A percentile compares a stretch with the other conserved stretches of the same genome.
Evolutionary conservation across 2,888 invertebrate genomes (phyloP).

Genomic region (Harmothoe impar): DNA sequence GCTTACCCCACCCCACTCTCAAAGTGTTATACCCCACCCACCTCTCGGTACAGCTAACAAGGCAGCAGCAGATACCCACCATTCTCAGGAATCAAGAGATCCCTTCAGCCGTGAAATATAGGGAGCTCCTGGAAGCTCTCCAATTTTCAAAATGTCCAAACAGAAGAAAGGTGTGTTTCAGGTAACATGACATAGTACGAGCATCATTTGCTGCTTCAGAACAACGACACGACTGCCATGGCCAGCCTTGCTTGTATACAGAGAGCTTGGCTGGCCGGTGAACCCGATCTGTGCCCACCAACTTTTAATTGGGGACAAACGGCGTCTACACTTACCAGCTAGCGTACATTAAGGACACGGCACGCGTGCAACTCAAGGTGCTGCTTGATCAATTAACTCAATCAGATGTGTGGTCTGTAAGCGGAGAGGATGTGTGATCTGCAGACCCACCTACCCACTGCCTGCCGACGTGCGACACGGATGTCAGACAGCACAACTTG

Average conservation of each 20-base stretch:
- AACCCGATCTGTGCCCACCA: not conserved
- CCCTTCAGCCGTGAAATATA: too few relatives aligned
- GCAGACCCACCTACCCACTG: not conserved
- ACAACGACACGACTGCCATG: not conserved
- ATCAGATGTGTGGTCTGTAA: conserved; percentile 13
- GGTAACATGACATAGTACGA: not conserved
- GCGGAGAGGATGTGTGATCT: not conserved
- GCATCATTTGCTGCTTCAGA: not conserved
- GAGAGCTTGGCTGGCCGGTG: too few relatives aligned
- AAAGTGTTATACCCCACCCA: not conserved
- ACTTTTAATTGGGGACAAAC: conserved; percentile 25
- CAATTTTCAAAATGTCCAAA: too few relatives aligned
- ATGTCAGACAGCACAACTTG: not conserved
- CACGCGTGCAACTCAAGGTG: not conserved
- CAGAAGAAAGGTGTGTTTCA: too few relatives aligned
- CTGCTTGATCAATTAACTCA: conserved; percentile 33
- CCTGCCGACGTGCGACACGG: not conserved
- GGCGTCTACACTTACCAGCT: conserved; percentile 3
- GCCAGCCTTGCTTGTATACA: too few relatives aligned
- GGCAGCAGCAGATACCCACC: not conserved
- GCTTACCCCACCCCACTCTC: not conserved
- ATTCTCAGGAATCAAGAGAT: not conserved
- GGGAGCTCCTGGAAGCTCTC: too few relatives aligned
- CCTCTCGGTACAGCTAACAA: not conserved
- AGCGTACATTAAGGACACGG: conserved; percentile 30